These are phyloP conservation scores for Zapornia atra DNA, from an alignment of 2,113 vertebrate species.

Conservation along the genomic window DNA sequence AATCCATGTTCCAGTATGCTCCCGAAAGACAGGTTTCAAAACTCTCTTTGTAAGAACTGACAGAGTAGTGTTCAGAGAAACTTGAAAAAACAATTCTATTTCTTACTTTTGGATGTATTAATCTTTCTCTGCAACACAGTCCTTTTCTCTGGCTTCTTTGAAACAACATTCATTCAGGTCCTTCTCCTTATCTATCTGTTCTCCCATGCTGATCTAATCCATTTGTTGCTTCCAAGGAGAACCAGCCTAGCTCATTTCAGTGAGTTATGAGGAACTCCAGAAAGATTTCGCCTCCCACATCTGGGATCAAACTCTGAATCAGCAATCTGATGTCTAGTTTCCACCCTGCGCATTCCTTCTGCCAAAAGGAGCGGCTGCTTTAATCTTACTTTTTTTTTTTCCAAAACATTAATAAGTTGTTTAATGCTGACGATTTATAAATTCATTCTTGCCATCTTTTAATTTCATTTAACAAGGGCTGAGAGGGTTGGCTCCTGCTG, in stretches of 20 bases:
- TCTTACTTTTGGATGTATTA: neutral
- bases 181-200: slow-evolving; percentile 28
- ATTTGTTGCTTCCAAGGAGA: slow-evolving; percentile 36
- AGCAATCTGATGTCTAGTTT: slow-evolving; percentile 60
- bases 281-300: slow-evolving; percentile 65
- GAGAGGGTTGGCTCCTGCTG: neutral
- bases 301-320: slow-evolving; percentile 66
- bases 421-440: neutral
- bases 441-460: neutral
- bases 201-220: slow-evolving; percentile 61
- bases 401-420: neutral
- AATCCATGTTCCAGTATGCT: neutral
- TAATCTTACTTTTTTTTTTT: neutral
- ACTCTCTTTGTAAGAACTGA: neutral
- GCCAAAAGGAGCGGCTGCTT: slow-evolving; percentile 55
- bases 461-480: neutral
- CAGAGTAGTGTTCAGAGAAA: neutral
- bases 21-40: neutral
- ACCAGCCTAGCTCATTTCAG: slow-evolving; percentile 52
- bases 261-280: slow-evolving; percentile 65
- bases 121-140: neutral
- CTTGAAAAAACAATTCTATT: neutral
- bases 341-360: slow-evolving; percentile 43
- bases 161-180: neutral
- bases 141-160: neutral